These are phyloP conservation scores for Acanthornis magna DNA, from an alignment of 2,797 vertebrate genomes.

Conservation along the genomic window DNA sequence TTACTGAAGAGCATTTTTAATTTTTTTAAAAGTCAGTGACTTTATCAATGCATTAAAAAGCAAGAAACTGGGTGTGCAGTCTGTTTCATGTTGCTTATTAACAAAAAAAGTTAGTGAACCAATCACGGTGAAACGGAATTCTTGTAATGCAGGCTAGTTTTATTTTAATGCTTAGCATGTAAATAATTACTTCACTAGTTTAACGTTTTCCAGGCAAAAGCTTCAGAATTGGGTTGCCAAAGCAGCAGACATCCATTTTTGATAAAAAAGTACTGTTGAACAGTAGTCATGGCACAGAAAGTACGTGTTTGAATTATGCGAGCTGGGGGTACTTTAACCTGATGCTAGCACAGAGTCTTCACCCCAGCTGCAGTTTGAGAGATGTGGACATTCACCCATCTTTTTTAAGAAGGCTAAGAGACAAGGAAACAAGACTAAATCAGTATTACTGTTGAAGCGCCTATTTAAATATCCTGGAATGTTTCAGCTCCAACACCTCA, in stretches of 20 bases:
- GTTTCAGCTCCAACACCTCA: neutral
- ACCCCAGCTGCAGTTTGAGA: neutral
- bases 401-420: neutral
- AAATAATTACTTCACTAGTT: conserved; percentile 58
- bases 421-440: neutral
- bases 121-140: conserved; percentile 8
- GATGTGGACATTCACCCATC: neutral
- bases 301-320: neutral
- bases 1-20: neutral
- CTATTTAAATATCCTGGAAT: neutral
- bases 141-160: conserved; percentile 19
- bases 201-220: conserved; percentile 30
- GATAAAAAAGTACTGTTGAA: neutral
- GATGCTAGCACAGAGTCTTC: neutral
- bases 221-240: neutral
- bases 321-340: neutral
- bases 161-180: conserved; percentile 5
- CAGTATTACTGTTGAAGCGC: neutral
- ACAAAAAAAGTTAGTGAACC: conserved; percentile 2
- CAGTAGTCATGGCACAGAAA: neutral
- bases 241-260: neutral
- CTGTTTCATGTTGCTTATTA: conserved; percentile 15
- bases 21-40: neutral
- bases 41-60: neutral
- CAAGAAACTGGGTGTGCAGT: neutral